Percentiles rank a stretch among this genome's conserved stretches.
phyloP scores from a whole-genome alignment of 1,140 invertebrate genomes.

The Plodia interpunctella region DNA sequence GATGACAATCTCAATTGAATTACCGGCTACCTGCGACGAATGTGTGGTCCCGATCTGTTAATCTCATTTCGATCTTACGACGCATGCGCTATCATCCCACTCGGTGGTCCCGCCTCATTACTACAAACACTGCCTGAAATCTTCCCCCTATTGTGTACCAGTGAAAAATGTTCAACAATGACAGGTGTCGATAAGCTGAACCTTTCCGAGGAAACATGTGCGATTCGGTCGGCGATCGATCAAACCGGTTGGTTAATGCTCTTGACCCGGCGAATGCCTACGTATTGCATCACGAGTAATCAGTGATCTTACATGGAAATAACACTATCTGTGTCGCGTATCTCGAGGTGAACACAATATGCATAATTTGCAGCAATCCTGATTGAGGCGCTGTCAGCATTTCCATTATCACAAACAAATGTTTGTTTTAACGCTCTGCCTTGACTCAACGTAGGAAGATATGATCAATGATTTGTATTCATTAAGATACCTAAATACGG shows the following conservation, averaged over 20 bases:
- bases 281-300: slow-evolving; percentile 21
- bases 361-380: slow-evolving; percentile 39
- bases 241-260: slow-evolving; percentile 39
- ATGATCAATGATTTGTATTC: slow-evolving; percentile 4
- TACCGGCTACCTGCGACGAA: slow-evolving; percentile 67
- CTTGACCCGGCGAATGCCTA: slow-evolving; percentile 26
- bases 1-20: slow-evolving; percentile 75
- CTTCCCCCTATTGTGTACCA: slow-evolving; percentile 55
- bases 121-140: slow-evolving; percentile 41
- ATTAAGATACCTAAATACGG: slow-evolving; percentile 4
- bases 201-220: slow-evolving; percentile 32
- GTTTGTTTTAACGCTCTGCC: not conserved
- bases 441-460: not conserved
- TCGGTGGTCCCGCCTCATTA: slow-evolving; percentile 71
- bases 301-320: slow-evolving; percentile 8
- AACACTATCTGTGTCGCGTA: slow-evolving; percentile 12
- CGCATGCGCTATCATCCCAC: slow-evolving; percentile 53
- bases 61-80: slow-evolving; percentile 62
- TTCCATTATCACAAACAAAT: slow-evolving; percentile 6
- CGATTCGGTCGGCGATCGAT: slow-evolving; percentile 44
- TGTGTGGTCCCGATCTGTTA: slow-evolving; percentile 70
- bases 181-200: slow-evolving; percentile 60
- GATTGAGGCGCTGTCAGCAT: slow-evolving; percentile 39
- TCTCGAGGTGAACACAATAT: slow-evolving; percentile 28
- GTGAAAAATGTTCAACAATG: slow-evolving; percentile 65